Percentiles rank a stretch among this genome's conserved stretches.
Evolutionary conservation across 2,888 invertebrate genomes (phyloP).

Genomic region (Agrenia bidenticulata): DNA sequence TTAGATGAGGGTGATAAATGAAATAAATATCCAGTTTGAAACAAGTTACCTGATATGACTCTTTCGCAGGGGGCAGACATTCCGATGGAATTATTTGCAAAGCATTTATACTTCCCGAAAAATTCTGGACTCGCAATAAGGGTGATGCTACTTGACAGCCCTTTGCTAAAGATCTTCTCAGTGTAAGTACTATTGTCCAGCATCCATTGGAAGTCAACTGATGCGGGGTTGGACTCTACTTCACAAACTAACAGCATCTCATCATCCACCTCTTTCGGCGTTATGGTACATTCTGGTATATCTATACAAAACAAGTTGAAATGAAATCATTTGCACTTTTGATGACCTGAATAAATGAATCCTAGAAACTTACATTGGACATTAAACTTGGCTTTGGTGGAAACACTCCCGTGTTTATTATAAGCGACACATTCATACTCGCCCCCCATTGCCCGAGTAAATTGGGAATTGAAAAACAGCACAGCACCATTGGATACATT

Average conservation of each 20-base stretch:
- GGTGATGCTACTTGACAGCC: constrained; percentile 65
- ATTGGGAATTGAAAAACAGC: constrained; percentile 67
- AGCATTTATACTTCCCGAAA: constrained; percentile 77
- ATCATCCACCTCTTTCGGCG: constrained; percentile 70
- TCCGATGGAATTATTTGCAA: constrained; percentile 81
- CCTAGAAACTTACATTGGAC: constrained; percentile 73
- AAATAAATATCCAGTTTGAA: too few relatives aligned
- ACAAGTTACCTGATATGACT: constrained; percentile 59
- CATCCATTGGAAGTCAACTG: constrained; percentile 79
- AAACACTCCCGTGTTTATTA: constrained; percentile 74
- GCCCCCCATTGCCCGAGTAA: constrained; percentile 71
- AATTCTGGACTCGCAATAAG: constrained; percentile 66
- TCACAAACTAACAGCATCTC: constrained; percentile 76
- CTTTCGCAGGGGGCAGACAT: constrained; percentile 61
- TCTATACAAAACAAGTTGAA: constrained; percentile 60
- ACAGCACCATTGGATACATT: constrained; percentile 59
- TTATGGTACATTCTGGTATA: constrained; percentile 80
- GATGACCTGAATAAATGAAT: neutral
- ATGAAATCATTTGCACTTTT: too few relatives aligned
- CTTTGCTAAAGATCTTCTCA: constrained; percentile 62
- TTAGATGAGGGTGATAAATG: too few relatives aligned
- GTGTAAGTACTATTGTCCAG: constrained; percentile 82
- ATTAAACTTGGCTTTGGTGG: constrained; percentile 70
- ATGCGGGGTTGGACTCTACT: constrained; percentile 75
- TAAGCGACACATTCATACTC: constrained; percentile 68